phyloP scores from a whole-genome alignment of 2,113 vertebrate genomes.

The Nothobranchius furzeri region DNA sequence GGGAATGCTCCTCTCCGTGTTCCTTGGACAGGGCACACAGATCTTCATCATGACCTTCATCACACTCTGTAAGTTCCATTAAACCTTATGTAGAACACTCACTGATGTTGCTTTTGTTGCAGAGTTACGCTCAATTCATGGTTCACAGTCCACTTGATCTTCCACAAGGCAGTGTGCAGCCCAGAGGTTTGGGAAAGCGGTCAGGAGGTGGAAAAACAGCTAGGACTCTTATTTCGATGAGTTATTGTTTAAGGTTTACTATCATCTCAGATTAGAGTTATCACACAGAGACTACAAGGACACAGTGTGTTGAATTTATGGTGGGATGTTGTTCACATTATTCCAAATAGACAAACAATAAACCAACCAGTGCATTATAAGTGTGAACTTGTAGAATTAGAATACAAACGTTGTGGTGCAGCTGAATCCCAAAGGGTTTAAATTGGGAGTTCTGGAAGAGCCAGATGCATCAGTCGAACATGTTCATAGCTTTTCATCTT shows the following conservation, averaged over 20 bases:
- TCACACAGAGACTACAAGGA: neutral
- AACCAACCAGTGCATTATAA: neutral
- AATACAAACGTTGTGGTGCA: neutral
- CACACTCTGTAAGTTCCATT: constrained; percentile 90
- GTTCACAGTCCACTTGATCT: neutral
- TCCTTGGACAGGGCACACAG: constrained; percentile 95
- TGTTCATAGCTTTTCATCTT: too few relatives aligned
- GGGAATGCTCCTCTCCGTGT: constrained; percentile 96
- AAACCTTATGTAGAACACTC: neutral
- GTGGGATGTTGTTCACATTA: neutral
- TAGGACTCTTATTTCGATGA: neutral
- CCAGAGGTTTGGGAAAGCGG: too few relatives aligned
- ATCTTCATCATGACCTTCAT: constrained; percentile 99
- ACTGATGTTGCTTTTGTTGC: neutral
- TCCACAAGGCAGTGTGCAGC: too few relatives aligned
- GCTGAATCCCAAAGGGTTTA: neutral
- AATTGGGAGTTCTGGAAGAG: too few relatives aligned
- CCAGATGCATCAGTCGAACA: too few relatives aligned
- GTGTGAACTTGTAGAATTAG: neutral
- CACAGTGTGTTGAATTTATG: neutral
- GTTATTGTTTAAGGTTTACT: neutral
- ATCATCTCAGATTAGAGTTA: neutral
- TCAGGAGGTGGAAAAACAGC: neutral
- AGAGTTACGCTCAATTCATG: neutral
- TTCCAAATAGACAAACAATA: neutral